phyloP scores from a whole-genome alignment of 2,113 vertebrate genomes.

The Sebastes fasciatus region DNA sequence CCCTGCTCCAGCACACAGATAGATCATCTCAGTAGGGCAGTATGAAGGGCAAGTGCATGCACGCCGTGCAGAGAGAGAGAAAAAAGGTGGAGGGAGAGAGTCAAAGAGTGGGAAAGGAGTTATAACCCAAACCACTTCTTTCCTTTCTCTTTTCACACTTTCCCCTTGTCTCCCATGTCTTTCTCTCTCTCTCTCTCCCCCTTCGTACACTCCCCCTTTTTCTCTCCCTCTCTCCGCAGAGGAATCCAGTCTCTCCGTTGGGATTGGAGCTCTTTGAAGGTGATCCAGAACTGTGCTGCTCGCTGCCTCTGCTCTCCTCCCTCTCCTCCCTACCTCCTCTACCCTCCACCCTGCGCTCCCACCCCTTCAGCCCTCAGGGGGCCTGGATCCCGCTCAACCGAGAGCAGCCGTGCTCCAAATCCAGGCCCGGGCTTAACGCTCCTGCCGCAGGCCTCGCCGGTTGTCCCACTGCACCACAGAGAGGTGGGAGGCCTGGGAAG shows the following conservation, averaged over 20 bases:
- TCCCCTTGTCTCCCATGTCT: conserved; percentile 65
- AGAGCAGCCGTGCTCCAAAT: conserved; percentile 76
- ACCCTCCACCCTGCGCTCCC: conserved; percentile 32
- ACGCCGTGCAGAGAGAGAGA: conserved; percentile 56
- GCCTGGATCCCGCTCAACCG: conserved; percentile 75
- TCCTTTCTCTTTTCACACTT: conserved; percentile 70
- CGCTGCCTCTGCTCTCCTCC: conserved; percentile 61
- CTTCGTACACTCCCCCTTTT: conserved; percentile 50
- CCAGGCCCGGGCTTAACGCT: conserved; percentile 71
- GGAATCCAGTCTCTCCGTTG: conserved; percentile 79
- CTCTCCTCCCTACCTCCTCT: conserved; percentile 42
- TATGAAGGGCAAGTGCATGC: conserved; percentile 84
- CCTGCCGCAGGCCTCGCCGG: conserved; percentile 70
- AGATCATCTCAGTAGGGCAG: conserved; percentile 76
- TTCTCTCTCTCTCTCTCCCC: conserved; percentile 60
- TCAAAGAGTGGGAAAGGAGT: conserved; percentile 61
- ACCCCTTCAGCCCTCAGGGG: conserved; percentile 68
- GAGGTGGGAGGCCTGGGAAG: conserved; percentile 49
- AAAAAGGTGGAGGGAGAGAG: conserved; percentile 26
- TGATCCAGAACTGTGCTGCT: conserved; percentile 82
- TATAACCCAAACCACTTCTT: conserved; percentile 66
- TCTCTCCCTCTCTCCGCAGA: conserved; percentile 72
- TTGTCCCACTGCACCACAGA: conserved; percentile 61
- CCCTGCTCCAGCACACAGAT: conserved; percentile 76
- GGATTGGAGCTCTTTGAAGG: conserved; percentile 84